Evolutionary conservation across 2,113 vertebrate species (phyloP), one percentile per base, ranked within the genome.

Genomic region (Vidua chalybeata): DNA sequence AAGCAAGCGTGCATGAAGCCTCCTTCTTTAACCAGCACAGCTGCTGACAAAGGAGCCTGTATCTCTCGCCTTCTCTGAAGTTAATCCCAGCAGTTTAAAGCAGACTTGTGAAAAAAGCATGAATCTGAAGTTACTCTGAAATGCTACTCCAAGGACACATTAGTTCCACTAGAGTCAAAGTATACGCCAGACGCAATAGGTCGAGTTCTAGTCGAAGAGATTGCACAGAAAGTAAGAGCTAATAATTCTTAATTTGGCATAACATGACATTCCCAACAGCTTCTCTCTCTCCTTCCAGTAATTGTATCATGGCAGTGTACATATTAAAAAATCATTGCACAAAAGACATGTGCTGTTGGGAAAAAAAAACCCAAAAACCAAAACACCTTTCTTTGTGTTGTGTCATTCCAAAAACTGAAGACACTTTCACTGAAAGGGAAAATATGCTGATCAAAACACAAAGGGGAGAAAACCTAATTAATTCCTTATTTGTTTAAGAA

Each of bases 221-320:
- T 2, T 73, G 82, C 52, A 93, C 71, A 93, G 75, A 94, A 95
- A 95, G 92, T 81, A 92, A 71, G 91, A 92, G 77, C 91, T 95
- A 95, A 91, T 94, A 96, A 95, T 87, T 96, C 89, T 92, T 92
- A 91, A 91, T 96, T 94, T 96, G 73, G 93, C 84, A 95, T 78
- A 96, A 94, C 92, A 68, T 64, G 90, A 89, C 90, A 75, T 81
- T 93, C 56, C 76, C 77, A 94, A 82, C 73, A 95, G 90, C 58
- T 87, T 93, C 94, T 58, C 67, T 78, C 80, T 90, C 76, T 79
- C 85, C 41, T 81, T 81, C 85, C 86, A 95, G 33, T 87, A 95
- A 93, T 52, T 90, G 76, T 5, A 2, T 75, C 68, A 86, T 85
- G 68, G 69, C 69, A 92, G 39, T 23, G 31, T 46, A 81, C 62